Percentiles rank a stretch among this genome's conserved stretches.
Evolutionary conservation across 2,888 invertebrate species (phyloP).

Genomic region (Bellardia bayeri): DNA sequence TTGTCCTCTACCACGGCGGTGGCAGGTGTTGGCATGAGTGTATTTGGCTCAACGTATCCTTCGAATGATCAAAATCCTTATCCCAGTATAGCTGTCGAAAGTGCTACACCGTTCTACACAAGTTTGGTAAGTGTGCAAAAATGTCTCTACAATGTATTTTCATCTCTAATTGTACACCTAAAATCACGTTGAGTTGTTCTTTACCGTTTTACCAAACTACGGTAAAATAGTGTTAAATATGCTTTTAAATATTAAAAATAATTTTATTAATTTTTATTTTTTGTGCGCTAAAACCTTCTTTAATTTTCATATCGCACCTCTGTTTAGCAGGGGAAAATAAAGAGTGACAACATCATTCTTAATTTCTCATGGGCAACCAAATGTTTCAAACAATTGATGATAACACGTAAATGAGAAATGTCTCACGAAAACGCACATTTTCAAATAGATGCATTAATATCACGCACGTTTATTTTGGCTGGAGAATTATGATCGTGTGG

Average conservation of each 20-base stretch:
- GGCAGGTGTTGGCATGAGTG: constrained; percentile 88
- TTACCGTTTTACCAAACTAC: no score
- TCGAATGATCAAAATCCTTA: constrained; percentile 96
- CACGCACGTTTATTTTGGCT: constrained; percentile 41
- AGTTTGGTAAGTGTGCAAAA: constrained; percentile 92
- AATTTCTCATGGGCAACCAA: constrained; percentile 65
- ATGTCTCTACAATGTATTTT: background rate
- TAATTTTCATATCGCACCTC: background rate
- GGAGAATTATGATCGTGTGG: constrained; percentile 20
- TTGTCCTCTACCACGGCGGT: constrained; percentile 84
- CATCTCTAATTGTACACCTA: background rate
- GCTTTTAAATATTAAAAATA: no score
- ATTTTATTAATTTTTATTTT: no score
- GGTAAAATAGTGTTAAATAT: no score
- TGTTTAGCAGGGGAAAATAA: background rate
- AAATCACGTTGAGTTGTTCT: background rate
- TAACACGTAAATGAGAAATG: constrained; percentile 60
- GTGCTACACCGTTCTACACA: constrained; percentile 95
- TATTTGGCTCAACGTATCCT: constrained; percentile 94
- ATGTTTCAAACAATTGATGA: constrained; percentile 60
- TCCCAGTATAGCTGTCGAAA: constrained; percentile 95
- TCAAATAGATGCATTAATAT: constrained; percentile 42
- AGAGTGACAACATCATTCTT: constrained; percentile 50
- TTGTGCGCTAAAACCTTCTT: background rate
- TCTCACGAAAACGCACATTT: constrained; percentile 57